Percentiles rank a stretch among this genome's conserved stretches.
Evolutionary conservation across 2,113 vertebrate genomes (phyloP).

Genomic region (Garra rufa): DNA sequence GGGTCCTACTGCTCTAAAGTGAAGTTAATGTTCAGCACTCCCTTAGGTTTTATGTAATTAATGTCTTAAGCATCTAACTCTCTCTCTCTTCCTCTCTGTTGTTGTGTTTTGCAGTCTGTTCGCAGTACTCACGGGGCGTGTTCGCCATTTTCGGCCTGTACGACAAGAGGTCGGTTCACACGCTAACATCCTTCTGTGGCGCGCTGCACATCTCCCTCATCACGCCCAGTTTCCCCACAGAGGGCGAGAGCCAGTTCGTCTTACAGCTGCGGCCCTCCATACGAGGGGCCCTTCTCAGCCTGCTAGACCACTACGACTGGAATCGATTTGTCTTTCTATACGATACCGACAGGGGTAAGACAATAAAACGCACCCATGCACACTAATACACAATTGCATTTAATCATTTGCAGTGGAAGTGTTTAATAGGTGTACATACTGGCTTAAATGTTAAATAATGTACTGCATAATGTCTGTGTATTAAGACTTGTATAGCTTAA

Average conservation of each 20-base stretch:
- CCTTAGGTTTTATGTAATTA: constrained; percentile 51
- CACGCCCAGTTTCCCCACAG: constrained; percentile 95
- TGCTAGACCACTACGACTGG: constrained; percentile 97
- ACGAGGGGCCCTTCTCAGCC: constrained; percentile 90
- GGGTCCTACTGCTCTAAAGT: constrained; percentile 39
- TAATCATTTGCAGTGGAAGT: no score
- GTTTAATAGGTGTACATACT: no score
- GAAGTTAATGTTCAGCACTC: constrained; percentile 29
- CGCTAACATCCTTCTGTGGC: constrained; percentile 98
- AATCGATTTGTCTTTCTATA: constrained; percentile 97
- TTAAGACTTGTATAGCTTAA: no score
- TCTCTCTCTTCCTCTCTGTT: constrained; percentile 34
- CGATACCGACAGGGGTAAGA: constrained; percentile 94
- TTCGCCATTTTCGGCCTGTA: constrained; percentile 99
- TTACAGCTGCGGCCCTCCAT: constrained; percentile 95
- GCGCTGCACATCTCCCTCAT: constrained; percentile 98
- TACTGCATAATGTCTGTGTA: no score
- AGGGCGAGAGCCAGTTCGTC: constrained; percentile 96
- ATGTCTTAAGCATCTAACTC: constrained; percentile 35
- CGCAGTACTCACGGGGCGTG: constrained; percentile 97
- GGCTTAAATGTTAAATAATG: no score
- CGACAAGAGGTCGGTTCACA: constrained; percentile 97
- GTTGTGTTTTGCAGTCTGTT: constrained; percentile 84
- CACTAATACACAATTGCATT: not conserved
- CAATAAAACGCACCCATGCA: not conserved